Evolutionary conservation across 2,888 invertebrate species (phyloP), one percentile per base, ranked within the genome.

Genomic region (Apodemia zela): DNA sequence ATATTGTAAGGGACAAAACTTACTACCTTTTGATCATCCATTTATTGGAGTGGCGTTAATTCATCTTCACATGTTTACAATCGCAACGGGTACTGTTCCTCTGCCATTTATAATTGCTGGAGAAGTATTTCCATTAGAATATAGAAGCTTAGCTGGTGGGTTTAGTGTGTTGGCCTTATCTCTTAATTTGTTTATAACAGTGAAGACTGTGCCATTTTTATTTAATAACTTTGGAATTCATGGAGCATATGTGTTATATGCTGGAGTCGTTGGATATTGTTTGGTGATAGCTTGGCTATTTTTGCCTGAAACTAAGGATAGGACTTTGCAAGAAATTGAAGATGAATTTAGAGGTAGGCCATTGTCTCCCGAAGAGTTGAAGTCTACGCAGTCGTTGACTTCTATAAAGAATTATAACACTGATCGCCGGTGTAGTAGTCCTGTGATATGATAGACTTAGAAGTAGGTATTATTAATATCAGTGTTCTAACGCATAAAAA

Each of bases 81-180:
- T 93, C 42, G 89, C 92, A 0, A 85, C 93, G 1, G 94, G 95
- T 0, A 82, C 93, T 1, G 83, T 93, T 8, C 94, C 95, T 0
- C 72, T 95, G 42, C 94, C 95, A 0, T 95, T 94, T 83, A 93
- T 94, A 8, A 93, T 95, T 79, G 93, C 94, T 62, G 95, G 95
- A 0, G 95, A 96, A 78, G 81, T 95, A 5, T 95, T 95, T 70
- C 92, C 95, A 3, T 81, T 93, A 33, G 89, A 90, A 63, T 92
- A 92, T 54, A 88, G 94, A 62, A 94, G 94, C 29, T 75, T 94
- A 0, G 95, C 95, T 0, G 82, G 85, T 0, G 85, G 85, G 0
- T 75, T 87, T 18, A 85, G 84, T 42, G 80, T 84, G 0, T 67
- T 87, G 4, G 82, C 82, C 66, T 74, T 82, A 8, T 84, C 87